These are phyloP conservation scores for Archips xylosteana DNA, from an alignment of 2,888 invertebrate species.

Conservation along the genomic window DNA sequence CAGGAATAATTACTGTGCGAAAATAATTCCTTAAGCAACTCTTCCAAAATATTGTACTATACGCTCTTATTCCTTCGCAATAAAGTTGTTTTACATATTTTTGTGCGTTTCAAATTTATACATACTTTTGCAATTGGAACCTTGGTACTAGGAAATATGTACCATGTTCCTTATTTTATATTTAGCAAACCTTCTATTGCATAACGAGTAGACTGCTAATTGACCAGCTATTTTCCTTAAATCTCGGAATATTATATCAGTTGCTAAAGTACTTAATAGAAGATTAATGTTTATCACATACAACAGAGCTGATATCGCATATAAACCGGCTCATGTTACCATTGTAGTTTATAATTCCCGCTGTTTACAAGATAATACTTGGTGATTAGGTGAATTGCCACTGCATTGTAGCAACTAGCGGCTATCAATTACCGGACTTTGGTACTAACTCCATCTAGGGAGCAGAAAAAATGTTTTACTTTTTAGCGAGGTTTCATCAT, in stretches of 20 bases:
- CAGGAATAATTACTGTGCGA: no score
- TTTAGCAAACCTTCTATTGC: no score
- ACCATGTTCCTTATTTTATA: no score
- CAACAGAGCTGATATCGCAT: neutral
- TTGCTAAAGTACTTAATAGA: neutral
- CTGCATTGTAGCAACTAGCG: slow-evolving; percentile 5
- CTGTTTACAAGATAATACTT: slow-evolving; percentile 23
- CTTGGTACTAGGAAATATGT: no score
- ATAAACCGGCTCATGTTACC: slow-evolving; percentile 1
- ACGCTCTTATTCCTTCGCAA: no score
- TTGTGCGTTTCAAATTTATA: no score
- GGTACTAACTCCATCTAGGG: neutral
- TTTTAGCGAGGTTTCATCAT: no score
- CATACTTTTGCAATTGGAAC: no score
- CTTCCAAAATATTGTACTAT: no score
- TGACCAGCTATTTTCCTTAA: neutral
- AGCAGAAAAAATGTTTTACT: no score
- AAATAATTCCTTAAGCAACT: no score
- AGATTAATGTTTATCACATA: slow-evolving; percentile 1
- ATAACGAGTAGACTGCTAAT: neutral
- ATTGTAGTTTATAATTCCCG: slow-evolving; percentile 22
- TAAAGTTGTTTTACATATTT: no score
- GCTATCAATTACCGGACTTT: neutral
- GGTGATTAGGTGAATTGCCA: slow-evolving; percentile 27
- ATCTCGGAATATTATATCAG: neutral